Base-by-base conservation (phyloP, 2,888 invertebrate species). In the Eupsilia transversa region DNA sequence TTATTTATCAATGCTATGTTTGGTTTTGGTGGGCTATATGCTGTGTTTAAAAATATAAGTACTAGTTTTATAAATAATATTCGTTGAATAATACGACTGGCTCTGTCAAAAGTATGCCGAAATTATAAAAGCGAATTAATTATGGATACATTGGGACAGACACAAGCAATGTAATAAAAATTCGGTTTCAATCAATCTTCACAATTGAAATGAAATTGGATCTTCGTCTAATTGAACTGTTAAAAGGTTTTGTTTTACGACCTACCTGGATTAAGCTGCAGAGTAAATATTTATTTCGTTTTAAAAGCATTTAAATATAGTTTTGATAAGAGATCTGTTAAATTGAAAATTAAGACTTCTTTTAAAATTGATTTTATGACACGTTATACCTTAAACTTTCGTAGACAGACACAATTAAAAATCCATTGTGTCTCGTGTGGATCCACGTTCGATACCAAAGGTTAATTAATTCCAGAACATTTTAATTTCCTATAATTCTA, bases 101-200 rank as follows among this genome's bases (percentile, higher is more conserved):
- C 38, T 49, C 56, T 0, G 9, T 12, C 14, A 43, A 41, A 33
- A 52, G 10, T 49, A 27, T 49, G 23, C 9, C 5, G 54, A 67
- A 74, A 64, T 59, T 20, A 64, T 60, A 59, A 59, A 73, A 74
- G 20, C 14, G 7, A 68, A 72, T 77, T 43, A 66, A 70, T 72
- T 69, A 68, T 68, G 60, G 57, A 71, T 35, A 63, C 60, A 14
- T 65, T 66, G 35, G 38, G 63, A 56, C 52, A 57, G 67, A 54
- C 57, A 60, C 60, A 20, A 65, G 20, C 61, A 73, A 70, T 52
- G 64, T 81, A 82, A 86, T 82, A 68, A 86, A 88, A 88, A 87
- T 74, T 84, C 72, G 73, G 65, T 78, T 85, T 79, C 84, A 87
- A 88, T 89, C 85, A 89, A 88, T 89, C 86, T 86, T 82, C 68